These are phyloP conservation scores for Larimichthys polyactis DNA, from an alignment of 2,113 vertebrate species.

Conservation along the genomic window DNA sequence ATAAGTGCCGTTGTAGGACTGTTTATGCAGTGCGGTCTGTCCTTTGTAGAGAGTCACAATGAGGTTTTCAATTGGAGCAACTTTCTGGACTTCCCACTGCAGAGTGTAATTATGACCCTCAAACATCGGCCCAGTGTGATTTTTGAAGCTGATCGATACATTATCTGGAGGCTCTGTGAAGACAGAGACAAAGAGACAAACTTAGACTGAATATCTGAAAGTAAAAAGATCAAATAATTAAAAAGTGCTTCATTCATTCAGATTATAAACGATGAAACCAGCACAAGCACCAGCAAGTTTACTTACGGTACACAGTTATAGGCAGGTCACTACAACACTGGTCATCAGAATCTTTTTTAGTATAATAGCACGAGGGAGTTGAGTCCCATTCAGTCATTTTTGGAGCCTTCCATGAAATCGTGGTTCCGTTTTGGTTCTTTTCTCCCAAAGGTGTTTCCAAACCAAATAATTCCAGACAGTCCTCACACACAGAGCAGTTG, in stretches of 20 bases:
- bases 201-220: too few relatives aligned
- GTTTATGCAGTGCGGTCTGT: background rate
- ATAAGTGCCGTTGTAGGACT: rapidly evolving
- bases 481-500: constrained; percentile 19
- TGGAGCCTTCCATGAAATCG: constrained; percentile 20
- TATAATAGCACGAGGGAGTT: background rate
- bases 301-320: constrained; percentile 55
- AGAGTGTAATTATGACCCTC: constrained; percentile 61
- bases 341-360: rapidly evolving
- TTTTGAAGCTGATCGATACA: constrained; percentile 60
- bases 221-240: too few relatives aligned
- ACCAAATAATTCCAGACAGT: rapidly evolving
- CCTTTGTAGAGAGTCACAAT: constrained; percentile 67
- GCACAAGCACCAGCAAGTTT: background rate
- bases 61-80: constrained; percentile 70
- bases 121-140: constrained; percentile 47
- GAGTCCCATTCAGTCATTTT: background rate
- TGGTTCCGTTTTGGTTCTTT: rapidly evolving
- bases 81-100: constrained; percentile 66
- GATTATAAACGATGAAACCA: background rate
- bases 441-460: constrained; percentile 7
- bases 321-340: background rate
- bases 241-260: background rate
- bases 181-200: background rate
- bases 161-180: constrained; percentile 73